These are phyloP conservation scores for Phyllotis vaccarum DNA, from an alignment of 2,797 vertebrate genomes.

Conservation along the genomic window DNA sequence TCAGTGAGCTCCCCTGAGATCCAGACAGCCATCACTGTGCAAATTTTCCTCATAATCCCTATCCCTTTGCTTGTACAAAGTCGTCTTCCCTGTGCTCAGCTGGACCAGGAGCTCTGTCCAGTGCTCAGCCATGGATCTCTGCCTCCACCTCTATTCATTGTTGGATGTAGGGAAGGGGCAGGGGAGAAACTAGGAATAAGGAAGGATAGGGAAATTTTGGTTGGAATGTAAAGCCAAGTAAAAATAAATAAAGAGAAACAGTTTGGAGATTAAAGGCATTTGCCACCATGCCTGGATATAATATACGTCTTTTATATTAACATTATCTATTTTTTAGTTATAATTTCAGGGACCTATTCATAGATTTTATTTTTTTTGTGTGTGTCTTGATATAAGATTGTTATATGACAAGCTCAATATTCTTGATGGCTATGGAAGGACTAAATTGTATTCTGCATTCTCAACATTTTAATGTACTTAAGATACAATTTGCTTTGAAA, in stretches of 20 bases:
- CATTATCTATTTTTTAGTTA: not conserved
- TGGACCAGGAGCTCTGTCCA: too few relatives aligned
- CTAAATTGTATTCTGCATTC: not conserved
- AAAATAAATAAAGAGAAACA: not conserved
- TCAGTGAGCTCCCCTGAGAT: too few relatives aligned
- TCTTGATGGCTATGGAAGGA: not conserved
- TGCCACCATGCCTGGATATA: too few relatives aligned
- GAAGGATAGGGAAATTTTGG: not conserved
- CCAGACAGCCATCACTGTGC: too few relatives aligned
- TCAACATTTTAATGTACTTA: constrained; percentile 14
- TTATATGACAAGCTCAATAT: not conserved
- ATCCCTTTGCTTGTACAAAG: too few relatives aligned
- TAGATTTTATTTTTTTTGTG: too few relatives aligned
- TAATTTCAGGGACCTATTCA: not conserved
- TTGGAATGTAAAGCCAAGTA: not conserved
- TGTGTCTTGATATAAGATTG: not conserved
- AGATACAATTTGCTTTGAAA: not conserved
- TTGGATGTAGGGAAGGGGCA: not conserved
- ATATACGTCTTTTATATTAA: not conserved
- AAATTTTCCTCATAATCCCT: too few relatives aligned
- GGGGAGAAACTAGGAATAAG: not conserved
- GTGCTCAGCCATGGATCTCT: too few relatives aligned
- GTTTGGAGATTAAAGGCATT: not conserved
- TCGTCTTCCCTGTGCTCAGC: too few relatives aligned
- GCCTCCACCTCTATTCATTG: too few relatives aligned